Base-by-base conservation (phyloP, 1,140 invertebrate species). In the Monochamus saltuarius region DNA sequence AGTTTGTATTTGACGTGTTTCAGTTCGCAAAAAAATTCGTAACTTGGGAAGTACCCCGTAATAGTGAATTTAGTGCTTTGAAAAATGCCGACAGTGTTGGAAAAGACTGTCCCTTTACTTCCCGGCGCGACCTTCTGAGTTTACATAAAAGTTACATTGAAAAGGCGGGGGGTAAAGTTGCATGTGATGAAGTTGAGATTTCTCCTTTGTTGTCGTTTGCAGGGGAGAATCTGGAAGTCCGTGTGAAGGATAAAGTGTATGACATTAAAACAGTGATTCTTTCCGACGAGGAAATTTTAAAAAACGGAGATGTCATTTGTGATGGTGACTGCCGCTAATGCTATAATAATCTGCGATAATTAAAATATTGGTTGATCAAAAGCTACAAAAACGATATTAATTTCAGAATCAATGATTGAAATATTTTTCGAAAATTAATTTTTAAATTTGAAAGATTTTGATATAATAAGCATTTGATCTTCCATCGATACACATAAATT, bases 1-100 rank as follows among this genome's bases (percentile, higher is more conserved):
- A 99, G 79, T 99, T 99, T 78, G 90, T 99, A 1, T 99, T 99
- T 75, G 98, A 99, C 80, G 95, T 98, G 0, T 99, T 99, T 75
- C 89, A 91, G 70, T 97, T 95, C 77, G 84, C 94, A 0, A 84
- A 90, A 77, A 90, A 89, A 66, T 95, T 99, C 73, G 92, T 90
- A 14, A 92, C 92, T 3, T 95, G 96, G 88, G 93, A 98, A 83
- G 96, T 97, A 0, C 81, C 88, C 0, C 82, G 97, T 47, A 89
- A 95, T 67, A 89, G 91, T 58, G 97, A 99, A 75, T 99, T 99
- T 75, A 95, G 95, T 71, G 95, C 97, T 0, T 75, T 99, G 61
- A 99, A 99, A 76, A 99, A 99, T 81, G 83, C 90, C 2, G 91
- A 98, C 77, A 79, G 82, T 1, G 87, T 84, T 29, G 89, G 87